phyloP scores from a whole-genome alignment of 2,888 invertebrate genomes.

The Opisthograptis luteolata region DNA sequence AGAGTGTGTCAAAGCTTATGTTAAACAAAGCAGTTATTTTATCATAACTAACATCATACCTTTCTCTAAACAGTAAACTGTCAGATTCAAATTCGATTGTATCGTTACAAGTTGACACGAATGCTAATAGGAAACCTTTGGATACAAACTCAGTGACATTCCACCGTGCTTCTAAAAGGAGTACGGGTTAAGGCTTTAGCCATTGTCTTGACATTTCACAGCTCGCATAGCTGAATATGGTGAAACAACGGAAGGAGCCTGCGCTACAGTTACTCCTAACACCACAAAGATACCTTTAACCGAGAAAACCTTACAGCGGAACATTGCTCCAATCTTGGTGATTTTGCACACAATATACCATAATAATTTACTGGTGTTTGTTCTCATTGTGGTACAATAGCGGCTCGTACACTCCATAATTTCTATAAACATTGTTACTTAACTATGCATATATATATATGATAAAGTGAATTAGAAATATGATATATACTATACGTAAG shows the following conservation, averaged over 20 bases:
- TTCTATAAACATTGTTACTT: slow-evolving; percentile 1
- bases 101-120: too few relatives aligned
- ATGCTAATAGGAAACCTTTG: too few relatives aligned
- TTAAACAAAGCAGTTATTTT: too few relatives aligned
- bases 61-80: too few relatives aligned
- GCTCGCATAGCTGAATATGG: slow-evolving; percentile 44
- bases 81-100: too few relatives aligned
- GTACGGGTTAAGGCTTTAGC: slow-evolving; percentile 9
- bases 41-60: too few relatives aligned
- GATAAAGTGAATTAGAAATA: too few relatives aligned
- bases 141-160: neutral
- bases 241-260: slow-evolving; percentile 55
- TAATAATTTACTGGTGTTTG: slow-evolving; percentile 37
- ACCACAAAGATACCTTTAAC: slow-evolving; percentile 57
- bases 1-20: too few relatives aligned
- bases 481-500: too few relatives aligned
- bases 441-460: too few relatives aligned
- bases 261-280: slow-evolving; percentile 62
- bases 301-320: slow-evolving; percentile 65
- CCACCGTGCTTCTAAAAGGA: slow-evolving; percentile 1
- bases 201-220: slow-evolving; percentile 35
- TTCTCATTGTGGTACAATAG: slow-evolving; percentile 39
- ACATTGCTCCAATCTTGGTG: slow-evolving; percentile 58
- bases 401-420: slow-evolving; percentile 32
- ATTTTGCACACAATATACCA: slow-evolving; percentile 40